A percentile compares a stretch with the other conserved stretches of the same genome.
These are phyloP conservation scores for Eutolmus rufibarbis DNA, from an alignment of 2,888 invertebrate genomes.

Conservation along the genomic window DNA sequence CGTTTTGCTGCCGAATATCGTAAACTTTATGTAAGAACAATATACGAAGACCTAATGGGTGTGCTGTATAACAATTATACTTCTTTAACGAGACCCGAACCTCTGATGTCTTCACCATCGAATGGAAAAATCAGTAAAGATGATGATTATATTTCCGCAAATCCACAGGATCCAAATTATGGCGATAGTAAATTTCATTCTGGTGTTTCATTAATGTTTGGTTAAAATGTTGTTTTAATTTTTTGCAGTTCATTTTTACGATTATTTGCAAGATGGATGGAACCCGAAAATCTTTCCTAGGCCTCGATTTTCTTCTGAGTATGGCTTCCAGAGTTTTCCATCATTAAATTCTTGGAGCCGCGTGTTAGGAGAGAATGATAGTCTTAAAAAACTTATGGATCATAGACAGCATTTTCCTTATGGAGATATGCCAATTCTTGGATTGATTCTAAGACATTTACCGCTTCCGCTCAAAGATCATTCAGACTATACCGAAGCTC, in stretches of 20 bases:
- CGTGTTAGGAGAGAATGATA: conserved; percentile 65
- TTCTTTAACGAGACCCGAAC: conserved; percentile 57
- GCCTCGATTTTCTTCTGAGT: conserved; percentile 93
- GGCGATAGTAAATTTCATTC: conserved; percentile 75
- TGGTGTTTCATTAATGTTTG: not conserved
- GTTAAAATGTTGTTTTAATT: not conserved
- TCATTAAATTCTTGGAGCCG: conserved; percentile 72
- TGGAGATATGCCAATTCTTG: conserved; percentile 73
- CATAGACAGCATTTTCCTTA: conserved; percentile 88
- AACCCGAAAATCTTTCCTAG: conserved; percentile 76
- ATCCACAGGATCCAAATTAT: conserved; percentile 80
- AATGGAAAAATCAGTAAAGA: conserved; percentile 78
- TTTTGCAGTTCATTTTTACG: conserved; percentile 83
- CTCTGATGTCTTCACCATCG: conserved; percentile 87
- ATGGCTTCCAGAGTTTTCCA: conserved; percentile 92
- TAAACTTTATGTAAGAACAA: conserved; percentile 80
- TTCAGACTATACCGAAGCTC: conserved; percentile 69
- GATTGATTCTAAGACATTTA: conserved; percentile 71
- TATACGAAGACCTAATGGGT: conserved; percentile 70
- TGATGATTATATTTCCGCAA: conserved; percentile 78
- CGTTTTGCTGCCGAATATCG: conserved; percentile 79
- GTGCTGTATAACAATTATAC: conserved; percentile 49
- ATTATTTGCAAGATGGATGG: conserved; percentile 84
- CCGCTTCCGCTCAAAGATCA: conserved; percentile 67
- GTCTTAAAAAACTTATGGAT: conserved; percentile 71